A percentile compares a stretch with the other conserved stretches of the same genome.
Evolutionary conservation across 1,140 invertebrate genomes (phyloP).

Genomic region (Wasmannia auropunctata): DNA sequence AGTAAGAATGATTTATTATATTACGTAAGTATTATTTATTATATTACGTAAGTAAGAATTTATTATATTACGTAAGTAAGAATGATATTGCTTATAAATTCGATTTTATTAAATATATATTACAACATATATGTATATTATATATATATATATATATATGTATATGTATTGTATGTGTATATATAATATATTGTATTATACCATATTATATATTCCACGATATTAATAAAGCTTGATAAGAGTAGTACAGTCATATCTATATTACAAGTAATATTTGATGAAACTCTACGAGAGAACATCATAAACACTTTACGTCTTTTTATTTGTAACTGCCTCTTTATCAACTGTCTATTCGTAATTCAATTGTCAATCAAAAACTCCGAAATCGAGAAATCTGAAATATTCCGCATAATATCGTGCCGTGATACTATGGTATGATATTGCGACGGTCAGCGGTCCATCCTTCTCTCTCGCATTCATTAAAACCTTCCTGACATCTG

Average conservation of each 20-base stretch:
- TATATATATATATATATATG: not conserved
- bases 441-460: not conserved
- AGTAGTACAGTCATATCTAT: not conserved
- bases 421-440: not conserved
- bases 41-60: not conserved
- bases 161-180: not conserved
- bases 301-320: not conserved
- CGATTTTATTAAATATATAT: not conserved
- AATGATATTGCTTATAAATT: not conserved
- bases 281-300: not conserved
- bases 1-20: too few species aligned
- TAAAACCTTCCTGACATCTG: constrained; percentile 48
- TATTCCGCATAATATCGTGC: not conserved
- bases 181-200: not conserved
- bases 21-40: too few species aligned
- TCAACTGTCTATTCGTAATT: not conserved
- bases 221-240: not conserved
- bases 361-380: not conserved
- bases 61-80: not conserved
- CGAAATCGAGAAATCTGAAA: not conserved
- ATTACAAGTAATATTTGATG: not conserved
- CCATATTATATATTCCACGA: not conserved
- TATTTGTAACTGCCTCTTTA: not conserved
- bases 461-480: constrained; percentile 34
- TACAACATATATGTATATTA: not conserved